These are phyloP conservation scores for Spongilla lacustris DNA, from an alignment of 37 sponge, comb jelly and placozoan genomes.

Conservation along the genomic window DNA sequence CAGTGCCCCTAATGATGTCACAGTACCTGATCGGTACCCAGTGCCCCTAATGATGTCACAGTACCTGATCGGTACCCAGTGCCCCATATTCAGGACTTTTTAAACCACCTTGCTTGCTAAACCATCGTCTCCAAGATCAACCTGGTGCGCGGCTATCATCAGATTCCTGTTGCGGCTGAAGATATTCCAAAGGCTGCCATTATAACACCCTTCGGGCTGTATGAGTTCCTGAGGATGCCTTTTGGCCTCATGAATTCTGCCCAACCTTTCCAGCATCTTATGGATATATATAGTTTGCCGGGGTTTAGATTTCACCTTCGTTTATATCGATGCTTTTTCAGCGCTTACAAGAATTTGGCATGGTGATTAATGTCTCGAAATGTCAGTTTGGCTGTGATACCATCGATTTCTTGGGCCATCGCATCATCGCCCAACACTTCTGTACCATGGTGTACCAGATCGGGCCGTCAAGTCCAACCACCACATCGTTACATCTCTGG, in stretches of 20 bases:
- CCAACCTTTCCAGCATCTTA: constrained; percentile 53
- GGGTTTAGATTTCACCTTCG: constrained; percentile 26
- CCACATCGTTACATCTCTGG: too few species aligned
- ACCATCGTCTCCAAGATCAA: constrained; percentile 16
- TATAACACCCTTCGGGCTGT: background rate
- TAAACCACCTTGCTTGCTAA: background rate
- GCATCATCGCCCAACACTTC: constrained; percentile 4
- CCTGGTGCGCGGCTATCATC: constrained; percentile 37
- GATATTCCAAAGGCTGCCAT: constrained; percentile 37
- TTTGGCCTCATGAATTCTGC: constrained; percentile 46
- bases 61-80: too few species aligned
- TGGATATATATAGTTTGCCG: constrained; percentile 55
- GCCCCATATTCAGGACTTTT: constrained; percentile 32
- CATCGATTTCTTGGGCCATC: constrained; percentile 48
- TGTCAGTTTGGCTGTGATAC: constrained; percentile 24
- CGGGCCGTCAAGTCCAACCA: too few species aligned
- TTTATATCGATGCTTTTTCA: constrained; percentile 51
- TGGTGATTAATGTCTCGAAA: constrained; percentile 33
- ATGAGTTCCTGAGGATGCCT: constrained; percentile 28
- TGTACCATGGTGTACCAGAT: too few species aligned
- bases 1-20: too few species aligned
- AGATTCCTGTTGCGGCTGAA: constrained; percentile 39
- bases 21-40: too few species aligned
- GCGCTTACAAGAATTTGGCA: constrained; percentile 28
- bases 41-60: too few species aligned